Evolutionary conservation across 2,888 invertebrate species (phyloP).

Genomic region (Chalcosyrphus nemorum): DNA sequence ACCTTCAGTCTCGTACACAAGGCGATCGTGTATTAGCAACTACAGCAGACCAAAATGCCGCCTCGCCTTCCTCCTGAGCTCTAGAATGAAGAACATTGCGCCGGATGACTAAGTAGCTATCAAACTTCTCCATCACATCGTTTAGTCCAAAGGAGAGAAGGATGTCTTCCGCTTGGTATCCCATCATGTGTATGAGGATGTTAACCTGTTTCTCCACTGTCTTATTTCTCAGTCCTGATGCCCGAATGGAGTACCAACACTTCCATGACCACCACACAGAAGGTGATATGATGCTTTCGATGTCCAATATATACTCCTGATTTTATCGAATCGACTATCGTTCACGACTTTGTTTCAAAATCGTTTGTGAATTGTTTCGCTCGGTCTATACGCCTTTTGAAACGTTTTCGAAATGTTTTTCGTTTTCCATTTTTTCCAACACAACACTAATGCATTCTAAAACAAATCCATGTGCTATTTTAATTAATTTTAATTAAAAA

Average conservation of each 20-base stretch:
- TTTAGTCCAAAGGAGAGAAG: conserved; percentile 15
- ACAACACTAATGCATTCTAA: too few relatives aligned
- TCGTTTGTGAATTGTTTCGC: too few relatives aligned
- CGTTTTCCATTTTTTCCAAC: too few relatives aligned
- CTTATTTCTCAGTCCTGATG: conserved; percentile 3
- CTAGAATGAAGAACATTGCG: conserved; percentile 39
- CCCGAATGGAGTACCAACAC: neutral
- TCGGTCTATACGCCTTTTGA: too few relatives aligned
- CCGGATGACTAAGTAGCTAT: conserved; percentile 32
- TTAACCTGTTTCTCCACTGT: conserved; percentile 3
- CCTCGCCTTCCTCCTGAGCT: conserved; percentile 11
- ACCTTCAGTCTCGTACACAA: neutral
- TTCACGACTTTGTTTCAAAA: too few relatives aligned
- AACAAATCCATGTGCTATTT: too few relatives aligned
- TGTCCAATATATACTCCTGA: too few relatives aligned
- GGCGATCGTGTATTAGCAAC: neutral
- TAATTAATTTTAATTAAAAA: too few relatives aligned
- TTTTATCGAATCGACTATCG: too few relatives aligned
- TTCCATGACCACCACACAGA: too few relatives aligned
- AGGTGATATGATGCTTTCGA: too few relatives aligned
- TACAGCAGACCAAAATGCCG: conserved; percentile 13
- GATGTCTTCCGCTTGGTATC: neutral
- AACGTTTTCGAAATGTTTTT: too few relatives aligned
- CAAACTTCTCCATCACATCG: conserved; percentile 16
- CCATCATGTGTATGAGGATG: neutral